Evolutionary conservation across 2,888 invertebrate species (phyloP), one percentile per base, ranked within the genome.

Genomic region (Limulus polyphemus): DNA sequence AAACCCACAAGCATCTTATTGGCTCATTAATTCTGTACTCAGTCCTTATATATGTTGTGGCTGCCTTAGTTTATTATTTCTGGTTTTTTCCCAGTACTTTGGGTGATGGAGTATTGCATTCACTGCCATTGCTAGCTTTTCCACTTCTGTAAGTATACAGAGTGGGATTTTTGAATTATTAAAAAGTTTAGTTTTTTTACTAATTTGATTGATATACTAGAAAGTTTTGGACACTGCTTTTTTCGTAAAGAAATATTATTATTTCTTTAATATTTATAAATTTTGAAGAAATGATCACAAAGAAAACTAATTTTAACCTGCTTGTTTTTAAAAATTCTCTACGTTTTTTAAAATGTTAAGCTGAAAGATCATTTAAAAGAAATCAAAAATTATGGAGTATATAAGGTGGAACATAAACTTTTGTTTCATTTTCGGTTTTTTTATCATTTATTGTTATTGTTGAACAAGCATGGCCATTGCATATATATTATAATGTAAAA

Each of bases 1-100:
- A 86, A 73, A 83, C 82, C 55, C 88, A 89, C 75, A 88, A 88
- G 74, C 83, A 85, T 58, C 84, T 91, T 67, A 85, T 92, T 57
- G 88, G 88, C 54, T 84, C 86, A 71, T 83, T 94, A 59, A 81
- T 86, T 49, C 75, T 85, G 49, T 79, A 78, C 70, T 80, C 80
- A 12, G 75, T 79, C n/a, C 67, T 79, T 10, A 58, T 77, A 11
- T 81, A 80, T 71, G 81, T 89, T 55, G 73, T 88, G 54, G 83
- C 84, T 66, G 87, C 87, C 10, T 75, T 86, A 48, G 73, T 87
- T 11, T 86, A 88, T 75, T 91, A 87, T 74, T 87, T 89, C 77
- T 85, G 85, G 70, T 89, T 86, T 69, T 87, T 89, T 65, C 86
- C 87, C 63, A 83, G 84, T 61, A 84, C 85, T 70, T 83, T 87